Evolutionary conservation across 1,140 invertebrate genomes (phyloP).

Genomic region (Anoplophora glabripennis): DNA sequence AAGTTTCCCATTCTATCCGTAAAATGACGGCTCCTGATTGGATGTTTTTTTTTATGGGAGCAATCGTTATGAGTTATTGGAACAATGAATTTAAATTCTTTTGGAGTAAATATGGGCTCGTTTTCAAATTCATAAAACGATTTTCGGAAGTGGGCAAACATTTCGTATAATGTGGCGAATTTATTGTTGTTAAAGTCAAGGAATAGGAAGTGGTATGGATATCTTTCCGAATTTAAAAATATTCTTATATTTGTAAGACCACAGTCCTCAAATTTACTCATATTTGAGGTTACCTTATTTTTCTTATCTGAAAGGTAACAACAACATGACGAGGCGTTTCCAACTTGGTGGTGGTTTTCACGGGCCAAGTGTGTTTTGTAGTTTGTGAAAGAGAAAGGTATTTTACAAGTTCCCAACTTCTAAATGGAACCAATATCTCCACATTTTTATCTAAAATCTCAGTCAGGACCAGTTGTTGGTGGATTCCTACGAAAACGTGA

Average conservation of each 20-base stretch:
- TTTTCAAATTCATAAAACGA: constrained; percentile 28
- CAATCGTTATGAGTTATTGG: no score
- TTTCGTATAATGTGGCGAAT: constrained; percentile 34
- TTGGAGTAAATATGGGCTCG: constrained; percentile 2
- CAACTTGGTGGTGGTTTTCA: constrained; percentile 34
- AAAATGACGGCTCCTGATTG: no score
- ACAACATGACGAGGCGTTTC: constrained; percentile 17
- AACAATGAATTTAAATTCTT: no score
- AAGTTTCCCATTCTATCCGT: no score
- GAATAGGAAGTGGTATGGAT: constrained; percentile 40
- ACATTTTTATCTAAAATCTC: constrained; percentile 15
- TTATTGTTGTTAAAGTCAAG: constrained; percentile 28
- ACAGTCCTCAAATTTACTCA: constrained; percentile 17
- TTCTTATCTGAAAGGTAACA: constrained; percentile 19
- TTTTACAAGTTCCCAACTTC: constrained; percentile 23
- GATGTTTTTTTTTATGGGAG: no score
- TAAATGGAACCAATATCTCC: constrained; percentile 19
- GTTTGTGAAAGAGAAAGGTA: constrained; percentile 12
- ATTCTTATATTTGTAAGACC: constrained; percentile 14
- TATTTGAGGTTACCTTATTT: constrained; percentile 3
- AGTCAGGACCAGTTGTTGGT: constrained; percentile 20
- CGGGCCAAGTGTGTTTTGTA: constrained; percentile 15
- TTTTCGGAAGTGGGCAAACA: constrained; percentile 31
- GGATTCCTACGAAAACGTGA: constrained; percentile 19
- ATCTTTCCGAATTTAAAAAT: constrained; percentile 29